phyloP scores from a whole-genome alignment of 37 sponge, comb jelly and placozoan genomes.

The Mnemiopsis leidyi region DNA sequence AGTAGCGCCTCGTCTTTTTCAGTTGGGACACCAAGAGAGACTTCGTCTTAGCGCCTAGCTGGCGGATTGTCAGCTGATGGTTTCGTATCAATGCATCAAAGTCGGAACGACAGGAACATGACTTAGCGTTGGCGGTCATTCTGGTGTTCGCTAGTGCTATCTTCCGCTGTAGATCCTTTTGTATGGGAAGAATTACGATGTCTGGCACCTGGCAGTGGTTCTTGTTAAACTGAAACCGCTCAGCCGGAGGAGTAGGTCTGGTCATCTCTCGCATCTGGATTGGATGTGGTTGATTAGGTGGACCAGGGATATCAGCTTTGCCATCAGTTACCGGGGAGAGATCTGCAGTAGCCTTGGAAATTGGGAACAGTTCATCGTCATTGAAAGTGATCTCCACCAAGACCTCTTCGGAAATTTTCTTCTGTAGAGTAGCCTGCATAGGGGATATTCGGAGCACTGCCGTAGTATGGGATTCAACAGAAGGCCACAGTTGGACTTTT shows the following conservation, averaged over 20 bases:
- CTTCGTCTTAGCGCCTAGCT: too few species aligned
- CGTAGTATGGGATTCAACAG: too few species aligned
- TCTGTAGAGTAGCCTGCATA: too few species aligned
- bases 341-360: too few species aligned
- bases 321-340: too few species aligned
- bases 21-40: too few species aligned
- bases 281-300: not conserved
- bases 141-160: not conserved
- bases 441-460: too few species aligned
- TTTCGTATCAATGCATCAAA: not conserved
- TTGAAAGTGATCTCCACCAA: too few species aligned
- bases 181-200: not conserved
- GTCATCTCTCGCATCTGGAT: not conserved
- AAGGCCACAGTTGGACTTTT: too few species aligned
- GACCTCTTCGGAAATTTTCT: too few species aligned
- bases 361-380: too few species aligned
- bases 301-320: not conserved
- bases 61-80: not conserved
- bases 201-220: not conserved
- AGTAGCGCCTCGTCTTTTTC: too few species aligned
- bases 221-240: not conserved
- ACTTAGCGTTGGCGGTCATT: not conserved
- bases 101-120: not conserved
- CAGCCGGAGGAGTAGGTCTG: not conserved
- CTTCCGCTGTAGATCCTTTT: not conserved